These are phyloP conservation scores for Andrena trimmerana DNA, from an alignment of 2,888 invertebrate genomes.

Conservation along the genomic window DNA sequence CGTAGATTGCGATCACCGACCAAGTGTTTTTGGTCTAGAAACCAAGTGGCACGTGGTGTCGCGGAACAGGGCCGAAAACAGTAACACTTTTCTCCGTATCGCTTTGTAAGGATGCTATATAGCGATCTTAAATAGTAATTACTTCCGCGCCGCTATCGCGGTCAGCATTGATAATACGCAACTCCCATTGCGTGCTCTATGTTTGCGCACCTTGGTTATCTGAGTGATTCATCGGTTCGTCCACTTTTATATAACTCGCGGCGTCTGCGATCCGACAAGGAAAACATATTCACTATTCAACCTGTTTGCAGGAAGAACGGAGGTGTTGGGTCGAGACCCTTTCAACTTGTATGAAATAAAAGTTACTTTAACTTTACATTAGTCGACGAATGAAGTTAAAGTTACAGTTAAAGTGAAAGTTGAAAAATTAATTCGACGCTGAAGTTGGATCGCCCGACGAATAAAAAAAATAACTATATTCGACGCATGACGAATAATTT, in stretches of 20 bases:
- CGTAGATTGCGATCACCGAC: conserved; percentile 9
- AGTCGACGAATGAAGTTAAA: no score
- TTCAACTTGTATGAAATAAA: no score
- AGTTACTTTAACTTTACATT: no score
- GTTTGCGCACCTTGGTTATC: neutral
- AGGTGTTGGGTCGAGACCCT: neutral
- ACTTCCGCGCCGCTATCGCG: neutral
- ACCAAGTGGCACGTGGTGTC: conserved; percentile 52
- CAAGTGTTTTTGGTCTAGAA: conserved; percentile 62
- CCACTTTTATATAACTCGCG: conserved; percentile 20
- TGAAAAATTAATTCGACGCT: no score
- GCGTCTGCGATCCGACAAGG: conserved; percentile 1
- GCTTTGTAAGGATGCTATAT: neutral
- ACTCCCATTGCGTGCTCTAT: neutral
- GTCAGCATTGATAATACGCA: neutral
- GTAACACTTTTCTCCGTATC: neutral
- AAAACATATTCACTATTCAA: neutral
- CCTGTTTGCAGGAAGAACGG: neutral
- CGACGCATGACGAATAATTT: no score
- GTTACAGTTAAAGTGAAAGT: no score
- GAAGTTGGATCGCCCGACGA: no score
- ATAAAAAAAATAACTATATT: no score
- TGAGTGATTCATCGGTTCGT: conserved; percentile 19
- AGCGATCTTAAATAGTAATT: no score
- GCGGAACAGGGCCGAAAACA: no score